Conservation (phyloP, 2,888 invertebrate genomes). For the Laspeyria flexula region DNA sequence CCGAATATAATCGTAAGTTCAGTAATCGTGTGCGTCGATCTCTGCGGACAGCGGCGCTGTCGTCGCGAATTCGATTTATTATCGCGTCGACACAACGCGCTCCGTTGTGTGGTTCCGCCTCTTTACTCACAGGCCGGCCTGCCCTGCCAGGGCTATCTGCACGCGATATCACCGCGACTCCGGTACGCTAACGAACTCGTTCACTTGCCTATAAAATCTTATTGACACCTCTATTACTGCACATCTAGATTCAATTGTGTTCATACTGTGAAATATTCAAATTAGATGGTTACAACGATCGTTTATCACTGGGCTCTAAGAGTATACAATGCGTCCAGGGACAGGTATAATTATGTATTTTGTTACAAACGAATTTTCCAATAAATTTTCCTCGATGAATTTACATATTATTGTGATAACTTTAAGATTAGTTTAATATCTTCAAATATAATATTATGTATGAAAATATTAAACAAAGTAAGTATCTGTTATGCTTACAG, state of each 20-base stretch:
- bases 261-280: conserved; percentile 11
- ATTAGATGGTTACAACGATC: conserved; percentile 13
- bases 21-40: conserved; percentile 71
- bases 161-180: conserved; percentile 67
- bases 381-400: no score
- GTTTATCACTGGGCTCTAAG: conserved; percentile 22
- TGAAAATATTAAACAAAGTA: no score
- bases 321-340: not conserved
- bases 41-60: conserved; percentile 66
- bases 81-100: conserved; percentile 65
- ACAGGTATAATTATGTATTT: no score
- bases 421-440: no score
- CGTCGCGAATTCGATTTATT: conserved; percentile 79
- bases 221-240: conserved; percentile 57
- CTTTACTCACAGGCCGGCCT: conserved; percentile 52
- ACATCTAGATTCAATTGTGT: conserved; percentile 41
- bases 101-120: conserved; percentile 74
- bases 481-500: no score
- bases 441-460: no score
- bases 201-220: conserved; percentile 57
- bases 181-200: conserved; percentile 71
- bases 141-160: conserved; percentile 67
- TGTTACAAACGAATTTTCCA: no score
- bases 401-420: no score
- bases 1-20: conserved; percentile 64